A percentile compares a stretch with the other conserved stretches of the same genome.
Evolutionary conservation across 2,888 invertebrate species (phyloP).

Genomic region (Drosophila cognata): DNA sequence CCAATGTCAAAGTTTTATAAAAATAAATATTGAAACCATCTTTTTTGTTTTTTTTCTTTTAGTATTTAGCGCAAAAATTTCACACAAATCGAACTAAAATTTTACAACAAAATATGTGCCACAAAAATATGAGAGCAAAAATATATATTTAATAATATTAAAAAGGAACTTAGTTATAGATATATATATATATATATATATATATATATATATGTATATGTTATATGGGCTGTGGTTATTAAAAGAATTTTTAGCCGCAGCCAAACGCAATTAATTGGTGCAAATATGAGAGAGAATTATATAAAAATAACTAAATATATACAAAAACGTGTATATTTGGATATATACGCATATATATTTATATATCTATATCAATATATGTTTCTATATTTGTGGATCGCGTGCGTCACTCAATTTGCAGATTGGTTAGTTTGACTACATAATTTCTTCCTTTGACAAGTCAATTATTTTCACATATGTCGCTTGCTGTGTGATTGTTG

Average conservation of each 20-base stretch:
- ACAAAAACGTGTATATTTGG: not conserved
- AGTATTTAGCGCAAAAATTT: slow-evolving; percentile 5
- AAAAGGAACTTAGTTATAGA: not conserved
- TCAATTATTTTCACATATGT: slow-evolving; percentile 10
- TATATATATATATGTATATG: not conserved
- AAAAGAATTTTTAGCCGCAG: slow-evolving; percentile 36
- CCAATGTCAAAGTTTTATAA: slow-evolving; percentile 82
- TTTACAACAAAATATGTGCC: slow-evolving; percentile 3
- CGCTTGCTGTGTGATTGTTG: slow-evolving; percentile 37
- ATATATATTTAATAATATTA: not conserved
- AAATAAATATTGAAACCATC: slow-evolving; percentile 70
- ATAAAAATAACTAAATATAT: slow-evolving; percentile 41
- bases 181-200: not conserved
- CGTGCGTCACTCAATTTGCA: slow-evolving; percentile 49
- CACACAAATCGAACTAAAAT: slow-evolving; percentile 3
- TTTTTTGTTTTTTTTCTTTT: slow-evolving; percentile 9
- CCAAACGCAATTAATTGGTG: slow-evolving; percentile 46
- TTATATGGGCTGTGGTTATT: slow-evolving; percentile 23
- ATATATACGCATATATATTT: slow-evolving; percentile 6
- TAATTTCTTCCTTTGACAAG: slow-evolving; percentile 39
- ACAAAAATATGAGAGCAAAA: not conserved
- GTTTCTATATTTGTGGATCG: slow-evolving; percentile 40
- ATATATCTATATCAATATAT: slow-evolving; percentile 4
- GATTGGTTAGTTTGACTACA: slow-evolving; percentile 38
- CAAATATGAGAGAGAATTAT: slow-evolving; percentile 53